Conservation (phyloP, 2,113 vertebrate genomes). For the Raja brachyura region DNA sequence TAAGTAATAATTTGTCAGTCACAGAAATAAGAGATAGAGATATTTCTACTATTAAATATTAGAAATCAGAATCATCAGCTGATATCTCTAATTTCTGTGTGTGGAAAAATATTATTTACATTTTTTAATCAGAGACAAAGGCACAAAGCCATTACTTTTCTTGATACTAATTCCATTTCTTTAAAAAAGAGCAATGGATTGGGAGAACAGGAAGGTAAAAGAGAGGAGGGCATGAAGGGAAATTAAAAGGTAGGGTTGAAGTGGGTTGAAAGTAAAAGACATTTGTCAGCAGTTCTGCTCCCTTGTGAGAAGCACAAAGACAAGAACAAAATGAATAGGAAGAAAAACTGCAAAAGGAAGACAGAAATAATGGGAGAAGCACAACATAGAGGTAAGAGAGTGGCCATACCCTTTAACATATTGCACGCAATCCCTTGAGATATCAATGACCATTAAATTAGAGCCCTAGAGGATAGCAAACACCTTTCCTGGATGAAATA, state of each 20-base stretch:
- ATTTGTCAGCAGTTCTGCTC: background rate
- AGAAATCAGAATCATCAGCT: too few species aligned
- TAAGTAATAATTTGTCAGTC: background rate
- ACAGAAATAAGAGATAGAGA: background rate
- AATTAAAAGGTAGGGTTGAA: background rate
- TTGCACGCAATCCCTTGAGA: background rate
- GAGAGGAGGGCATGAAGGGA: background rate
- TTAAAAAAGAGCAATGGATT: background rate
- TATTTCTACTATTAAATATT: too few species aligned
- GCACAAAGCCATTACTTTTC: background rate
- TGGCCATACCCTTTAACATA: background rate
- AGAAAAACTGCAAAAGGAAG: background rate
- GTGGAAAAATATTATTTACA: too few species aligned
- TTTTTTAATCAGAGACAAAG: background rate
- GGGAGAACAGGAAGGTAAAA: background rate
- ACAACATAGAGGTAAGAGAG: background rate
- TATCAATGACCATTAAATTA: background rate
- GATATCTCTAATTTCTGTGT: too few species aligned
- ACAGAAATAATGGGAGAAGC: background rate
- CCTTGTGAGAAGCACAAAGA: background rate
- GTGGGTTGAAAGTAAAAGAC: background rate
- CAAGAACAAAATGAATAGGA: background rate
- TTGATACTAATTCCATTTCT: background rate
- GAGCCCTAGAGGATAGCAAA: slow-evolving; percentile 11
- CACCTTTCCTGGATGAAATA: background rate